A percentile compares a stretch with the other conserved stretches of the same genome.
These are phyloP conservation scores for Rhinogobius similis DNA, from an alignment of 2,113 vertebrate genomes.

Conservation along the genomic window DNA sequence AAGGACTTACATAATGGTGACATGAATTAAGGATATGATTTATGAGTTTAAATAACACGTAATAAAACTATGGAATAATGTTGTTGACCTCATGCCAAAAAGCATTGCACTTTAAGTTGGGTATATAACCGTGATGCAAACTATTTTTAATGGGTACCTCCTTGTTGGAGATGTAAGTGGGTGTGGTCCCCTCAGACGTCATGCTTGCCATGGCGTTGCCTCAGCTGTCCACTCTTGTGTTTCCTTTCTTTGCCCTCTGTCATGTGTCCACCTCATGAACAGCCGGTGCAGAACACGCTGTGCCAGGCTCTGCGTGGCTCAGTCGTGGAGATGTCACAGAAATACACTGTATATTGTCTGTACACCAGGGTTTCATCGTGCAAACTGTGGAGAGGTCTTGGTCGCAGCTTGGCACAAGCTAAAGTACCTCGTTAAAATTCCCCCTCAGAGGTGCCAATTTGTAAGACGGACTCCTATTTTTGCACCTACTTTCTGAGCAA, in stretches of 20 bases:
- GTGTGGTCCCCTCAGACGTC: slow-evolving; percentile 46
- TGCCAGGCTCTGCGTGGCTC: slow-evolving; percentile 50
- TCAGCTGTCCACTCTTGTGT: slow-evolving; percentile 61
- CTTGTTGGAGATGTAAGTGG: slow-evolving; percentile 4
- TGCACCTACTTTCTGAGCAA: slow-evolving; percentile 21
- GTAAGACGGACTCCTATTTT: slow-evolving; percentile 47
- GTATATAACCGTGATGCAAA: slow-evolving; percentile 16
- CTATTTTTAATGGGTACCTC: slow-evolving; percentile 21
- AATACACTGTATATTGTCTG: neutral
- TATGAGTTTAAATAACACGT: neutral
- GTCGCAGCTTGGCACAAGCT: slow-evolving; percentile 34
- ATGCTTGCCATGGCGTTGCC: slow-evolving; percentile 45
- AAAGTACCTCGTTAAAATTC: slow-evolving; percentile 53
- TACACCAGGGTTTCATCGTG: slow-evolving; percentile 2
- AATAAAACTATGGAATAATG: neutral
- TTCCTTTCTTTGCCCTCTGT: slow-evolving; percentile 33
- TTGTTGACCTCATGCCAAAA: neutral
- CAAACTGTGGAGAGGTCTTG: slow-evolving; percentile 17
- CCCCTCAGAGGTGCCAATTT: slow-evolving; percentile 50
- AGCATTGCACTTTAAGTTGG: neutral
- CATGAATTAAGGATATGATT: neutral
- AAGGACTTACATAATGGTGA: neutral
- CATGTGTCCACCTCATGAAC: slow-evolving; percentile 50
- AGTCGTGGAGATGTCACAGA: slow-evolving; percentile 1
- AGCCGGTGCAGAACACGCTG: slow-evolving; percentile 38